Evolutionary conservation across 2,797 vertebrate genomes (phyloP).

Genomic region (Pseudochaenichthys georgianus): DNA sequence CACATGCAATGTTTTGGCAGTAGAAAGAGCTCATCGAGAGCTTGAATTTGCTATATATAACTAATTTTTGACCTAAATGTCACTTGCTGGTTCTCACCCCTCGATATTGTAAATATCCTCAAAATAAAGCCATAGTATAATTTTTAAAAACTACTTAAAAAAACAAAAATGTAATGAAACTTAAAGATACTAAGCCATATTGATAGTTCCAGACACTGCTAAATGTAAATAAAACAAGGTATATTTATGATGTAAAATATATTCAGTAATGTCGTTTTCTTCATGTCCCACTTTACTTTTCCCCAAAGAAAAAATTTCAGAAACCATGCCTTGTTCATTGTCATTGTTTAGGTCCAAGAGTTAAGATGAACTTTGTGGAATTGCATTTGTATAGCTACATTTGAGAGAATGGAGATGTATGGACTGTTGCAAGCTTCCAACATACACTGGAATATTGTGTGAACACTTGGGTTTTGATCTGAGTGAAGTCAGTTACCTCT

Average conservation of each 20-base stretch:
- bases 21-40: too few relatives aligned
- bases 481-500: conserved; percentile 38
- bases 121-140: background rate
- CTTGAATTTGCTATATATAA: too few relatives aligned
- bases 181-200: background rate
- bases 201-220: too few relatives aligned
- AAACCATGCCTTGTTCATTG: background rate
- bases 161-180: background rate
- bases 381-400: background rate
- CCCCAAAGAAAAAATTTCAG: background rate
- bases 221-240: too few relatives aligned
- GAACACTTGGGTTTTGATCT: background rate
- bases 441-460: background rate
- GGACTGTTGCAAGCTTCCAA: too few relatives aligned
- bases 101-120: background rate
- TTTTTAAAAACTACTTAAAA: background rate
- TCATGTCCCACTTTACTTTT: background rate
- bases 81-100: too few relatives aligned
- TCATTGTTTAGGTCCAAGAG: background rate
- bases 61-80: too few relatives aligned
- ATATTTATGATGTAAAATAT: background rate
- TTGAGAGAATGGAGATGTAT: background rate
- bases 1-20: too few relatives aligned
- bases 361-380: background rate
- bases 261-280: background rate